These are phyloP conservation scores for Anomalospiza imberbis DNA, from an alignment of 2,797 vertebrate genomes.

Conservation along the genomic window DNA sequence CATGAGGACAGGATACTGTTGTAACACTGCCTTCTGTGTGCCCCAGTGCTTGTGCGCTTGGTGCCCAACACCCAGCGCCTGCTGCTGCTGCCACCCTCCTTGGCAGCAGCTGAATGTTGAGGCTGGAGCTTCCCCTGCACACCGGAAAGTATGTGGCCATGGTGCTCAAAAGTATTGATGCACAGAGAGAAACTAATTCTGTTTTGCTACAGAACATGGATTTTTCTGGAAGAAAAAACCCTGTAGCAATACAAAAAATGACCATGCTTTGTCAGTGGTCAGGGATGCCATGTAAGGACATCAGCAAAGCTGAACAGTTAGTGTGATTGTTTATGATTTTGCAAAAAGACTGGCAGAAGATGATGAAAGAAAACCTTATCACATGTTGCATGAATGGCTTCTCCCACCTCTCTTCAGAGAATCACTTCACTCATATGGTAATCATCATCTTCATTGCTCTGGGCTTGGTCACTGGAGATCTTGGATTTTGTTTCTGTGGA, in stretches of 20 bases:
- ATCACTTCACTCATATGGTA: not conserved
- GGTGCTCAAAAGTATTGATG: not conserved
- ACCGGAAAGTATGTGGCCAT: not conserved
- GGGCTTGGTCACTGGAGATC: not conserved
- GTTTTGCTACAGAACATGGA: not conserved
- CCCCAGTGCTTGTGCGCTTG: fast-evolving
- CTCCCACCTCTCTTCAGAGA: not conserved
- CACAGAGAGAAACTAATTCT: not conserved
- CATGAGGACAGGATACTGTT: not conserved
- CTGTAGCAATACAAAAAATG: not conserved
- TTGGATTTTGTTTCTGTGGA: not conserved
- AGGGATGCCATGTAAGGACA: not conserved
- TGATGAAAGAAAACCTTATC: not conserved
- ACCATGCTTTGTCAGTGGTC: not conserved
- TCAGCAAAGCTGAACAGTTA: not conserved
- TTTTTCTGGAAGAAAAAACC: not conserved
- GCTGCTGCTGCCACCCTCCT: not conserved
- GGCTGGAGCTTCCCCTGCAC: not conserved
- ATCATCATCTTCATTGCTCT: not conserved
- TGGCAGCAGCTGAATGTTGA: not conserved
- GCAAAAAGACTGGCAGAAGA: not conserved
- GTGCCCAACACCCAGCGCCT: not conserved
- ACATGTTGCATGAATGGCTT: not conserved
- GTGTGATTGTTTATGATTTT: not conserved
- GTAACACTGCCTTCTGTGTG: not conserved